Evolutionary conservation across 2,113 vertebrate species (phyloP), one percentile per base, ranked within the genome.

Genomic region (Trematocara nigrifrons): DNA sequence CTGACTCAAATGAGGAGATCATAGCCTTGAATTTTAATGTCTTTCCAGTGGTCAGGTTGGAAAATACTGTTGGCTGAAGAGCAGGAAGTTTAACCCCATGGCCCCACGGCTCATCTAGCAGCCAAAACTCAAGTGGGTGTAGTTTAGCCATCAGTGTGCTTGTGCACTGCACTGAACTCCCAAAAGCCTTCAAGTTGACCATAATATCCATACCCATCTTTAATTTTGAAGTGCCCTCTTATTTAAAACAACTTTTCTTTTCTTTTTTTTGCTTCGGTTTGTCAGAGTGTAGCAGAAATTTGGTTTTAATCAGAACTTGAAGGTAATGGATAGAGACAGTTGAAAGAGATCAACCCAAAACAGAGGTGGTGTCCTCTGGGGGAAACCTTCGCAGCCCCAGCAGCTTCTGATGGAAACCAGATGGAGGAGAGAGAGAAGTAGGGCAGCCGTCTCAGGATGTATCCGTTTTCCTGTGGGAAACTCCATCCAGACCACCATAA

Each of bases 391-490:
- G 13, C 52, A 82, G 54, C 52, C 57, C 56, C 79, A 49, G 78
- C 69, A 81, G 76, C 53, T 56, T 80, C 87, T 94, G 89, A 96
- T 96, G 90, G 87, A 88, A 96, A 96, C 84, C 95, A 96, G 95
- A 96, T 96, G 95, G 89, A 77, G 71, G 42, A 74, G 61, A 85
- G 92, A 40, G 74, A 85, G 71, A 74, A 38, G 77, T 82, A 79
- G 83, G 71, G 80, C 87, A 83, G 76, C 81, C 66, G 82, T 81
- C 76, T 88, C 89, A 90, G 87, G 93, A 95, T 87, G 57, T 80
- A 76, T 93, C 83, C 78, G 56, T 91, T 90, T 94, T 93, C 90
- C 89, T 90, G 56, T 47, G 79, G 89, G 87, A 88, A 94, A 92
- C 84, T 85, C 87, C 81, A 85, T 87, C 53, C 42, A 86, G 84